These are phyloP conservation scores for Gallinago jamesoni DNA, from an alignment of 2,113 vertebrate species.

Conservation along the genomic window DNA sequence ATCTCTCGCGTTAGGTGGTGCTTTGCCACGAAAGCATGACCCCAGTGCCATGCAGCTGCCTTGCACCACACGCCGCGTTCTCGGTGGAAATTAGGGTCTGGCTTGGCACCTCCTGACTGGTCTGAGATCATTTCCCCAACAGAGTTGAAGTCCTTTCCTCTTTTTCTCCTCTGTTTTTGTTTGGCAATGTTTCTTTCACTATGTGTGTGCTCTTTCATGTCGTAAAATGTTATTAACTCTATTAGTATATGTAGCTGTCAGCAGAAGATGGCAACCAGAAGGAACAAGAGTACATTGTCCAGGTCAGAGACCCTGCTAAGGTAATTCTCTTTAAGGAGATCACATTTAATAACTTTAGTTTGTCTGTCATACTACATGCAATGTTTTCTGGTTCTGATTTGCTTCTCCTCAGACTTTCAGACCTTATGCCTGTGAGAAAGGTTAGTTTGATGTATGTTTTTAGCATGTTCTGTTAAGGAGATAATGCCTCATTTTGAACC, in stretches of 20 bases:
- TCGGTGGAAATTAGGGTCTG: not conserved
- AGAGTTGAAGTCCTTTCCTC: not conserved
- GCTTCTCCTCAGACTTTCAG: not conserved
- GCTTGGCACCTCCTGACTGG: not conserved
- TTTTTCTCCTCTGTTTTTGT: not conserved
- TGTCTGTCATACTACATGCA: not conserved
- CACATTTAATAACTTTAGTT: not conserved
- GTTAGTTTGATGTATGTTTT: not conserved
- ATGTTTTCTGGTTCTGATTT: not conserved
- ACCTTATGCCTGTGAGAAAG: not conserved
- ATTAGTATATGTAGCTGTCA: not conserved
- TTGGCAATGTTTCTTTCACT: not conserved
- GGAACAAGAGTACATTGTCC: not conserved
- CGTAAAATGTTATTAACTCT: not conserved
- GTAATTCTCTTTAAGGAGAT: not conserved
- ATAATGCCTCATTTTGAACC: not conserved
- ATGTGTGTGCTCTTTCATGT: not conserved
- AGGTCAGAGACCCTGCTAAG: not conserved
- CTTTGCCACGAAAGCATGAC: not conserved
- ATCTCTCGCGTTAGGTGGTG: accelerated
- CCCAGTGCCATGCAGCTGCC: not conserved
- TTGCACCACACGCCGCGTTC: not conserved
- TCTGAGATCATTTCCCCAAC: not conserved
- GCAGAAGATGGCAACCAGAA: not conserved
- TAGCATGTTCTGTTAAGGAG: not conserved